Percentiles rank a stretch among this genome's conserved stretches.
phyloP scores from a whole-genome alignment of 2,113 vertebrate species.

The Nyctibius bracteatus region DNA sequence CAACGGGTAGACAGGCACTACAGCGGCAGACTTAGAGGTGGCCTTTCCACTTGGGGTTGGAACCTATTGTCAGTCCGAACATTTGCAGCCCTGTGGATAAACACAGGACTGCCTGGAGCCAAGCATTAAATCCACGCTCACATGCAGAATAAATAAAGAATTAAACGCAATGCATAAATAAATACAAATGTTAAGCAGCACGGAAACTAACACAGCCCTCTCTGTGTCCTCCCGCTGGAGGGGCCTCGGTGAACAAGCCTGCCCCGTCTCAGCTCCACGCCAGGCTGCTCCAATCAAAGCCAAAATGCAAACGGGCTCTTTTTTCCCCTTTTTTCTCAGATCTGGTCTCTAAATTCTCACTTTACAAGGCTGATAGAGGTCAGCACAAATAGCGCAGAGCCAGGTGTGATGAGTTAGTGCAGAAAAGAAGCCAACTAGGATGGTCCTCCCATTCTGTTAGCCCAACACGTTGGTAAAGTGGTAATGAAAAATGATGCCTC shows the following conservation, averaged over 20 bases:
- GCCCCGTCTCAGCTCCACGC: rapidly evolving
- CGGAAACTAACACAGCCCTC: background rate
- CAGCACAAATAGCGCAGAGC: background rate
- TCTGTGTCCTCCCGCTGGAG: background rate
- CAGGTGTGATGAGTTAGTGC: slow-evolving; percentile 32
- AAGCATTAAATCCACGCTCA: background rate
- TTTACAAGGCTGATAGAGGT: background rate
- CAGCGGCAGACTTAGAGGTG: background rate
- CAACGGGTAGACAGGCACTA: background rate
- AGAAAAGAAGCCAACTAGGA: background rate
- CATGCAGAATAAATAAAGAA: slow-evolving; percentile 50
- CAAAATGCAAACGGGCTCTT: background rate
- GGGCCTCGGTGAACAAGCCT: background rate
- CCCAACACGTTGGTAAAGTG: background rate
- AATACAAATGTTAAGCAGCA: background rate
- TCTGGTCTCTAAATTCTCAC: slow-evolving; percentile 32
- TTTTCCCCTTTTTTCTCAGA: background rate
- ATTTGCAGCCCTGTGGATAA: slow-evolving; percentile 1
- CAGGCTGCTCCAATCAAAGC: background rate
- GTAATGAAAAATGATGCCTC: background rate
- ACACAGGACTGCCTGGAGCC: slow-evolving; percentile 8
- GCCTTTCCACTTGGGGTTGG: background rate
- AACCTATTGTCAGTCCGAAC: slow-evolving; percentile 2
- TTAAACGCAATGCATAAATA: background rate
- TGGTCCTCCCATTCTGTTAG: background rate